These are phyloP conservation scores for Miltochrista miniata DNA, from an alignment of 2,888 invertebrate genomes.

Conservation along the genomic window DNA sequence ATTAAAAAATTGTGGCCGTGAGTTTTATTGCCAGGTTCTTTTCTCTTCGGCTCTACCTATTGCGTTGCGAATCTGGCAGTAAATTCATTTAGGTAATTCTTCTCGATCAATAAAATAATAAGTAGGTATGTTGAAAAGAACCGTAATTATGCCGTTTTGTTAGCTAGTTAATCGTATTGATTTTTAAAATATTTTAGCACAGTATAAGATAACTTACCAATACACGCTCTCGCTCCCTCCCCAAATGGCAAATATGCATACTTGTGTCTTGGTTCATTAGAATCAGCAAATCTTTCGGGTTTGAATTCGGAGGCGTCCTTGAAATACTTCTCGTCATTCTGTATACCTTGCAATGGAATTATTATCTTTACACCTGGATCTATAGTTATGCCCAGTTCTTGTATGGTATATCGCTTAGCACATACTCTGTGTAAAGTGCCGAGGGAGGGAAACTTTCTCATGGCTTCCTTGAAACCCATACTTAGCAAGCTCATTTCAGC, in stretches of 20 bases:
- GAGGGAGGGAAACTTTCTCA: slow-evolving; percentile 58
- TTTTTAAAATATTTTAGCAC: too few relatives aligned
- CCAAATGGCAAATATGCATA: slow-evolving; percentile 62
- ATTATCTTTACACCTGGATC: slow-evolving; percentile 61
- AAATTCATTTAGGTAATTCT: too few relatives aligned
- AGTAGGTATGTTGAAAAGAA: too few relatives aligned
- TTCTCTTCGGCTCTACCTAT: too few relatives aligned
- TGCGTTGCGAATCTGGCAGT: too few relatives aligned
- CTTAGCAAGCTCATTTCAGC: slow-evolving; percentile 54
- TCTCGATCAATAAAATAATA: too few relatives aligned
- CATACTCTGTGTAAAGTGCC: slow-evolving; percentile 57
- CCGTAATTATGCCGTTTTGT: too few relatives aligned
- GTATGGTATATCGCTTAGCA: slow-evolving; percentile 45
- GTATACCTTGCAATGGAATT: slow-evolving; percentile 60
- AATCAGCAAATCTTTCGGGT: slow-evolving; percentile 52
- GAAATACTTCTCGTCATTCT: slow-evolving; percentile 60
- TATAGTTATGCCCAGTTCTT: slow-evolving; percentile 50
- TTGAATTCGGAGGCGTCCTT: slow-evolving; percentile 52
- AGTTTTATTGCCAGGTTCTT: too few relatives aligned
- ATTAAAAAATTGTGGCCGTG: too few relatives aligned
- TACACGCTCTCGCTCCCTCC: slow-evolving; percentile 59
- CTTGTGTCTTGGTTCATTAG: slow-evolving; percentile 32
- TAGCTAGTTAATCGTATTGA: too few relatives aligned
- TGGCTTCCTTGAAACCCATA: slow-evolving; percentile 57
- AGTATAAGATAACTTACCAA: slow-evolving; percentile 50